Conservation (phyloP, 2,888 invertebrate genomes). For the Phyllotreta cruciferae region DNA sequence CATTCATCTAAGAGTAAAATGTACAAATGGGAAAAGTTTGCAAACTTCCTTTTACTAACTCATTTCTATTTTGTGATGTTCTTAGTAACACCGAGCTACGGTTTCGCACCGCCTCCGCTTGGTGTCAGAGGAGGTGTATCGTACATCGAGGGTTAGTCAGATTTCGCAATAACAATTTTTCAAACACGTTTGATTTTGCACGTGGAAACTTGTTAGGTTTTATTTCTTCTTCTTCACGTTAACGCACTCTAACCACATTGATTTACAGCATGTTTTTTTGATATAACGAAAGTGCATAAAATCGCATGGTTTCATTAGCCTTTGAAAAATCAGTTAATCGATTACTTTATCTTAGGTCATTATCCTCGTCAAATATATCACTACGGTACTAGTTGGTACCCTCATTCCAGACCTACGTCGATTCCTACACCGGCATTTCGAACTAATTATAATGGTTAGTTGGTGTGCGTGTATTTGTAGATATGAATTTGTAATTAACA, state of each 20-base stretch:
- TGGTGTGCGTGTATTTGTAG: conserved; percentile 1
- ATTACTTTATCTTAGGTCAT: conserved; percentile 9
- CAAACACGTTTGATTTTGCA: too few species aligned
- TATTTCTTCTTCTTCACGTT: too few species aligned
- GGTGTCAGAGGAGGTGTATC: conserved; percentile 22
- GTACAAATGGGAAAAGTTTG: too few species aligned
- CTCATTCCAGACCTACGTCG: background rate
- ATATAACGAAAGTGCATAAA: background rate
- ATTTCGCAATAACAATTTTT: background rate
- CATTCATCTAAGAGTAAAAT: too few species aligned
- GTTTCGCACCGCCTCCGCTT: conserved; percentile 21
- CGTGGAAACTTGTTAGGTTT: too few species aligned
- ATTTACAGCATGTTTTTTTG: background rate
- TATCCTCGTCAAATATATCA: conserved; percentile 11
- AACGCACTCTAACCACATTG: background rate
- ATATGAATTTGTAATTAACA: conserved; percentile 2
- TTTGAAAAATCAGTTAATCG: background rate
- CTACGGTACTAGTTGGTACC: conserved; percentile 10
- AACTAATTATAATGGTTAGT: conserved; percentile 12
- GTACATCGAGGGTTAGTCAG: conserved; percentile 28
- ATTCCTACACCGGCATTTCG: background rate
- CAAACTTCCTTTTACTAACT: conserved; percentile 4
- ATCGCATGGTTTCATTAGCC: background rate
- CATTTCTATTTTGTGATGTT: background rate
- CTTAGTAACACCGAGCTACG: conserved; percentile 12